phyloP scores from a whole-genome alignment of 2,113 vertebrate genomes.

The Laterallus jamaicensis region DNA sequence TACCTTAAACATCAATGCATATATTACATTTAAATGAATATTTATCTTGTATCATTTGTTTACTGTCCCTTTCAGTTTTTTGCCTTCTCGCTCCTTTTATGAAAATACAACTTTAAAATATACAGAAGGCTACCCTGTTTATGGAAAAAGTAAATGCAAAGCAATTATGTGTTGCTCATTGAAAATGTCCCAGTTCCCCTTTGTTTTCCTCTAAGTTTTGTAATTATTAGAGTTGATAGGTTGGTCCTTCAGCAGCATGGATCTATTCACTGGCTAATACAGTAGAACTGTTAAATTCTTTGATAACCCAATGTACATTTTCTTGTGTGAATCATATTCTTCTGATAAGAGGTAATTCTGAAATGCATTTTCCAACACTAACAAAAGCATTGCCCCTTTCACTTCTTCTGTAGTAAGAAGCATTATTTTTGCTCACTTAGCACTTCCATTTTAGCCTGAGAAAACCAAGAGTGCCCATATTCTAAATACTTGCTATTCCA shows the following conservation, averaged over 20 bases:
- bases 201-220: conserved; percentile 5
- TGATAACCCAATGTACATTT: background rate
- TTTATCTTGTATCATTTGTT: background rate
- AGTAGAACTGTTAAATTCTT: background rate
- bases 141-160: background rate
- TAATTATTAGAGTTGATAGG: background rate
- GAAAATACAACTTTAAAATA: background rate
- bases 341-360: background rate
- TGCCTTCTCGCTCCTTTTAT: background rate
- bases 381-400: background rate
- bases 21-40: background rate
- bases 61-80: background rate
- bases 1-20: background rate
- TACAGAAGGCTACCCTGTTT: background rate
- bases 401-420: background rate
- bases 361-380: background rate
- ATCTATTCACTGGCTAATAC: background rate
- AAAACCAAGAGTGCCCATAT: background rate
- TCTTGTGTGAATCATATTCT: background rate
- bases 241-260: background rate
- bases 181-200: background rate
- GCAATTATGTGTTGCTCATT: background rate
- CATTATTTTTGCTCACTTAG: background rate
- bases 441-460: background rate
- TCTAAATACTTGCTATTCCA: background rate